Evolutionary conservation across 2,888 invertebrate genomes (phyloP).

Genomic region (Trachelus stipa): DNA sequence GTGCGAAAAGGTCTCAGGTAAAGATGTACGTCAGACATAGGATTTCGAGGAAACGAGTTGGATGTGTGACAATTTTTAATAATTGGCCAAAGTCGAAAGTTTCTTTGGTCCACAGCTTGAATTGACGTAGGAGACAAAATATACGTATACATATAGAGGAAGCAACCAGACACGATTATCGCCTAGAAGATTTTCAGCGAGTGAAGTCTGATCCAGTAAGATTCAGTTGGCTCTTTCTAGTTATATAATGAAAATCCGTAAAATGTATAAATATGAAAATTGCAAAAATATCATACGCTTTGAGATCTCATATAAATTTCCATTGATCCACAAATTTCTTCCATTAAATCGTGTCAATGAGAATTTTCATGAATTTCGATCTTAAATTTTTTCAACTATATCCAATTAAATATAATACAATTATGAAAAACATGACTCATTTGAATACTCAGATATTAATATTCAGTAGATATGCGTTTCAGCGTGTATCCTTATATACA

Average conservation of each 20-base stretch:
- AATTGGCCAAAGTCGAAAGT: slow-evolving; percentile 15
- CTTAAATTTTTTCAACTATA: neutral
- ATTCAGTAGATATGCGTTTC: too few relatives aligned
- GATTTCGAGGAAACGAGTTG: neutral
- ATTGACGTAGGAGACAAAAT: neutral
- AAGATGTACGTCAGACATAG: neutral
- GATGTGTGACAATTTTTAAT: slow-evolving; percentile 21
- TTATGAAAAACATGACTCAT: neutral
- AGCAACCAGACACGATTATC: neutral
- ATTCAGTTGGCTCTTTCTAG: neutral
- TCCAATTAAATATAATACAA: neutral
- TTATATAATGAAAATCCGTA: neutral
- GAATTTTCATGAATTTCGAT: neutral
- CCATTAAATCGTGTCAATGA: neutral
- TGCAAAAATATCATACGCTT: neutral
- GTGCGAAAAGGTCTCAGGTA: neutral
- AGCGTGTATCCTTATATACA: too few relatives aligned
- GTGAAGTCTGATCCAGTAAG: neutral
- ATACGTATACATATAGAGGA: neutral
- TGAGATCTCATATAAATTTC: neutral
- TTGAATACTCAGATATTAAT: neutral
- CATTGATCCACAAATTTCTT: neutral
- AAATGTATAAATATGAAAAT: neutral
- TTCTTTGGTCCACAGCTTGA: neutral
- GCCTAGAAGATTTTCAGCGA: neutral